A percentile compares a stretch with the other conserved stretches of the same genome.
These are phyloP conservation scores for Conchocele bisecta DNA, from an alignment of 2,888 invertebrate species.

Conservation along the genomic window DNA sequence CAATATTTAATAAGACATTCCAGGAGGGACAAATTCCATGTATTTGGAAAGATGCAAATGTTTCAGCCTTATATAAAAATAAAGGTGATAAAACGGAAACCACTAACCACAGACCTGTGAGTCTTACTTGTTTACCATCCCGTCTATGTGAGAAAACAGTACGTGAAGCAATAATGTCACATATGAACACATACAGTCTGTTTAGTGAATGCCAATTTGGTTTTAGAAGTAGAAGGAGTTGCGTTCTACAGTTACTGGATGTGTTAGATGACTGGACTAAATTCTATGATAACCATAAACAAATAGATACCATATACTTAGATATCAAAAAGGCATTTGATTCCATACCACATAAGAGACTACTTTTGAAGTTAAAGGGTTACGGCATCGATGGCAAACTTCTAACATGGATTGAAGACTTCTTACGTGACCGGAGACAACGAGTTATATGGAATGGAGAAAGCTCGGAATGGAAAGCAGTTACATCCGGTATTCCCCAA, in stretches of 20 bases:
- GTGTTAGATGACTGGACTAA: constrained; percentile 9
- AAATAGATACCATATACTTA: background rate
- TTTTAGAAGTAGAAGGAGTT: background rate
- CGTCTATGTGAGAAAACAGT: background rate
- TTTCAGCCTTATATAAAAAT: constrained; percentile 6
- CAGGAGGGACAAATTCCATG: background rate
- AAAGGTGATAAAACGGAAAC: background rate
- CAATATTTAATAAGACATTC: constrained; percentile 2
- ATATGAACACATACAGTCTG: constrained; percentile 1
- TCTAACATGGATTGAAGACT: constrained; percentile 4
- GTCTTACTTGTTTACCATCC: background rate
- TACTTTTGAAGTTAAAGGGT: background rate
- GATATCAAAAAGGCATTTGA: constrained; percentile 2
- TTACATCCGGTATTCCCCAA: constrained; percentile 13
- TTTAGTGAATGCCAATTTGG: background rate
- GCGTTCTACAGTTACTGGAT: constrained; percentile 6
- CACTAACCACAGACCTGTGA: background rate
- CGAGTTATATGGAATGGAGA: background rate
- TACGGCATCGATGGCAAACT: background rate
- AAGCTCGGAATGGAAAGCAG: constrained; percentile 7
- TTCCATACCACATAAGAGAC: background rate
- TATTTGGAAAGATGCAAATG: background rate
- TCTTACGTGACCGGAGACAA: constrained; percentile 1
- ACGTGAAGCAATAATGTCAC: background rate
- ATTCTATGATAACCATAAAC: background rate